Conservation (phyloP, 2,797 vertebrate species). For the Onychomys leucogaster region DNA sequence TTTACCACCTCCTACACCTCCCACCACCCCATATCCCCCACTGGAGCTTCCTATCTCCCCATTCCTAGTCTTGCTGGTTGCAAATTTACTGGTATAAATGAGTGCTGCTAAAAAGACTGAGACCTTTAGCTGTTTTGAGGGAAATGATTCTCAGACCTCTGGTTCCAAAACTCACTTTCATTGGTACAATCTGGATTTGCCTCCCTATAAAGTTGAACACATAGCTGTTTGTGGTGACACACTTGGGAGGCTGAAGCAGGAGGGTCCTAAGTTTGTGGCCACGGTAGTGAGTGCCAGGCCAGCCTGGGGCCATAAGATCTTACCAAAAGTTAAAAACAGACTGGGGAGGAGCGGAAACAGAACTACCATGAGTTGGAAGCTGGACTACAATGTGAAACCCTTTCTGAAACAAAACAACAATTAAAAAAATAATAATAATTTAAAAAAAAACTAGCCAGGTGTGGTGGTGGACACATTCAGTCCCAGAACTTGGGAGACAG, state of each 20-base stretch:
- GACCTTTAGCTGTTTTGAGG: background rate
- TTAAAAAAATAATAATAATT: no score
- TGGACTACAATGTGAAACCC: background rate
- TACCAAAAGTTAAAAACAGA: background rate
- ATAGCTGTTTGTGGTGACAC: background rate
- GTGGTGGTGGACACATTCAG: background rate
- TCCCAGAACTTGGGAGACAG: background rate
- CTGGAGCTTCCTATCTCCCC: background rate
- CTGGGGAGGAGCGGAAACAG: background rate
- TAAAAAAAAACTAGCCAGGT: background rate
- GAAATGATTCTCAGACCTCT: conserved; percentile 7
- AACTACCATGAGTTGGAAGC: background rate
- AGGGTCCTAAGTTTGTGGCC: background rate
- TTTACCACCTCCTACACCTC: background rate
- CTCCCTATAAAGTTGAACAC: background rate
- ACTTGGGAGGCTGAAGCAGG: background rate
- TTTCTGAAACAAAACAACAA: background rate
- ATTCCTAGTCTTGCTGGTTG: background rate
- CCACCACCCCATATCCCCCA: no score
- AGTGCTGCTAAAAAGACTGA: background rate
- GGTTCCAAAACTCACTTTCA: conserved; percentile 13
- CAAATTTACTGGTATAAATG: background rate
- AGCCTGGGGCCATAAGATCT: background rate
- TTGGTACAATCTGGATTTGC: background rate
- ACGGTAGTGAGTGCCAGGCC: background rate